These are phyloP conservation scores for Hormiphora californensis DNA, from an alignment of 37 sponge, comb jelly and placozoan genomes.

Conservation along the genomic window DNA sequence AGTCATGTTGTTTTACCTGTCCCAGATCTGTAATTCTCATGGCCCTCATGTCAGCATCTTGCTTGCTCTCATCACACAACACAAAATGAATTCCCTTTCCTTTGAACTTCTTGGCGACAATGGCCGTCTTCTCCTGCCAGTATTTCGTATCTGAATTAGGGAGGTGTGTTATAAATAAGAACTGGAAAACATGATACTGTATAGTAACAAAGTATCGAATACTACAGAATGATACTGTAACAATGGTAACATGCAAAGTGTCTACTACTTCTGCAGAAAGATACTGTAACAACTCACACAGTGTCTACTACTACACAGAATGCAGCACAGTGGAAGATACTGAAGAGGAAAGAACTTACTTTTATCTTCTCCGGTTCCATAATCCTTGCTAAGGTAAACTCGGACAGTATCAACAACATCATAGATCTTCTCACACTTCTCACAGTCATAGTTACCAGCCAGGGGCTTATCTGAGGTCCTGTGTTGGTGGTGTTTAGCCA, in stretches of 20 bases:
- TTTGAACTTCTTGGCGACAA: conserved; percentile 9
- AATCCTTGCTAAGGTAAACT: conserved; percentile 38
- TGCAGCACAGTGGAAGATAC: not conserved
- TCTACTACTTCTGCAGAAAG: too few relatives aligned
- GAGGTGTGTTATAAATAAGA: too few relatives aligned
- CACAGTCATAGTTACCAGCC: conserved; percentile 44
- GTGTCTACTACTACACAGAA: too few relatives aligned
- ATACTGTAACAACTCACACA: too few relatives aligned
- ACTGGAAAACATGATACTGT: too few relatives aligned
- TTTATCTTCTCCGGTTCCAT: conserved; percentile 38
- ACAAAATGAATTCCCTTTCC: conserved; percentile 41
- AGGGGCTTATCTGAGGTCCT: conserved; percentile 4
- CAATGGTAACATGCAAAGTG: too few relatives aligned
- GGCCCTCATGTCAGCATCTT: conserved; percentile 31
- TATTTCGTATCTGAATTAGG: conserved; percentile 54
- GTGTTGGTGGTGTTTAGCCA: too few relatives aligned
- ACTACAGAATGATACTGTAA: too few relatives aligned
- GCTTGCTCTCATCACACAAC: conserved; percentile 34
- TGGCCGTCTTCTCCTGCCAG: conserved; percentile 51
- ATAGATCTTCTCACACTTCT: conserved; percentile 26
- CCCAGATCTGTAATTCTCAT: conserved; percentile 34
- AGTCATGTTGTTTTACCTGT: too few relatives aligned
- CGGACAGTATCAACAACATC: conserved; percentile 24
- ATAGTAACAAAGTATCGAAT: too few relatives aligned
- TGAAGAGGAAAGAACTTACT: conserved; percentile 16